Base-by-base conservation (phyloP, 2,797 vertebrate species). In the Crenuchus spilurus region DNA sequence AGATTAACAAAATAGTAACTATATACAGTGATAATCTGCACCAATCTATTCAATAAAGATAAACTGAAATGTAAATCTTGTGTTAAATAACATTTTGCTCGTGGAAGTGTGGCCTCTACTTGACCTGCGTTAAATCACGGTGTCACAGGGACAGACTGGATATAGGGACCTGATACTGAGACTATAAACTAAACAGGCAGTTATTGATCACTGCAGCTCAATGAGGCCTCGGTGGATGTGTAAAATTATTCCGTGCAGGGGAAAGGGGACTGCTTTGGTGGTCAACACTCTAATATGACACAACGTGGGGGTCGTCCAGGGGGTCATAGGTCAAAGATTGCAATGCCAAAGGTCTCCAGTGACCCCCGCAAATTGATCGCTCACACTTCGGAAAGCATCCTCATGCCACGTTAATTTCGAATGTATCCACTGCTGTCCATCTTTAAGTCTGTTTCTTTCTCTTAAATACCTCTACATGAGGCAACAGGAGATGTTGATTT, bases 161-260 rank as follows among this genome's bases (percentile, higher is more conserved):
- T 86, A 82, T 85, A 75, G 87, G 89, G 83, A 84, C 85, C 84
- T 76, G 84, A 80, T 83, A 66, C 14, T 20, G 73, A 24, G 42
- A 85, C 90, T 84, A 91, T 94, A 92, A 94, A 93, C 88, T 88
- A 90, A 87, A 85, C 79, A 89, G 92, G 87, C 91, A 87, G 83
- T 42, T 92, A 94, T 94, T 91, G 93, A 94, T 92, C 74, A 48
- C 14, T 62, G 75, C 78, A 66, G 76, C 75, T 82, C 79, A 77
- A 84, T 82, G 83, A 86, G 78, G 60, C 44, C 61, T 82, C 82
- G 78, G 73, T 80, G 80, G 79, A 85, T 85, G 83, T 87, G 86
- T 79, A 86, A 86, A 89, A 90, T 90, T 86, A 91, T 91, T 90
- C 85, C 48, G 84, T 30, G 13, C 28, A 33, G 18, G 60, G 66